Conservation (phyloP, 2,888 invertebrate species). For the Drosophila fulvimacula region DNA sequence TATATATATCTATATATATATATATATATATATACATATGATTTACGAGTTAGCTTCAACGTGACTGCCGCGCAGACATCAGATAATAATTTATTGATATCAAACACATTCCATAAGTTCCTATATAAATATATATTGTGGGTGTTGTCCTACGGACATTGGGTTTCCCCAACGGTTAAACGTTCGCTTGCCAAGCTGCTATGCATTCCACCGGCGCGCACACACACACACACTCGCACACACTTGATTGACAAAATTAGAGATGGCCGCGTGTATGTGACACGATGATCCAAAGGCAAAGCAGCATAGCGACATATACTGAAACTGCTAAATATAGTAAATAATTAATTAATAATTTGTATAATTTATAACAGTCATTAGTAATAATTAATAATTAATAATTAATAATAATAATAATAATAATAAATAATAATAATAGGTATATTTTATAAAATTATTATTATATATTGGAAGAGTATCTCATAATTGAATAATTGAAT, state of each 20-base stretch:
- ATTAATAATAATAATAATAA: too few relatives aligned
- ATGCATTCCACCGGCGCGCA: conserved; percentile 16
- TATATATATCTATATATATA: background rate
- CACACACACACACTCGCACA: conserved; percentile 7
- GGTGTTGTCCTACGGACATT: conserved; percentile 2
- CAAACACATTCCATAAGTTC: conserved; percentile 47
- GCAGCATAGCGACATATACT: background rate
- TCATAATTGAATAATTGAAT: too few relatives aligned
- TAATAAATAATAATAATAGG: too few relatives aligned
- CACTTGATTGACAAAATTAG: background rate
- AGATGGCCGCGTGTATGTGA: background rate
- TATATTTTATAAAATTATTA: too few relatives aligned
- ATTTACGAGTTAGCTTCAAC: conserved; percentile 60
- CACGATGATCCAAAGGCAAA: background rate
- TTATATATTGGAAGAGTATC: too few relatives aligned
- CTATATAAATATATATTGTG: background rate
- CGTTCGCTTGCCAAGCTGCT: background rate
- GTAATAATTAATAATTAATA: too few relatives aligned
- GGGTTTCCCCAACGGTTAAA: conserved; percentile 16
- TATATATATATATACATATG: conserved; percentile 41
- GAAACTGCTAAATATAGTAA: too few relatives aligned
- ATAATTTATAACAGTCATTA: too few relatives aligned
- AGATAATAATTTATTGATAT: conserved; percentile 77
- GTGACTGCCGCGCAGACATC: conserved; percentile 58
- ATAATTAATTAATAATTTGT: too few relatives aligned